These are phyloP conservation scores for Probosciger aterrimus DNA, from an alignment of 2,113 vertebrate genomes.

Conservation along the genomic window DNA sequence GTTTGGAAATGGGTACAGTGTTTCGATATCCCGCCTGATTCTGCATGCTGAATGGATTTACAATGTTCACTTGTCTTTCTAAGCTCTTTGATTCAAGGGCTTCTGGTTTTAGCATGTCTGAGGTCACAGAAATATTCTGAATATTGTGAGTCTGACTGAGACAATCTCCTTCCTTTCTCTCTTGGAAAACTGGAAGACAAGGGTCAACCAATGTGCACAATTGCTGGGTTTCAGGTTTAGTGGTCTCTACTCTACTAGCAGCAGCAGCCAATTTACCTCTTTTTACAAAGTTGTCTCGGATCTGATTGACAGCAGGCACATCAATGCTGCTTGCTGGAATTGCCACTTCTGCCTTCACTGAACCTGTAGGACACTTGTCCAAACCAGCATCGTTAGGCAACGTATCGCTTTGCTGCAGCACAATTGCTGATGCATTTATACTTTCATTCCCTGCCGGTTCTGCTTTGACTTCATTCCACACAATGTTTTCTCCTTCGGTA, in stretches of 20 bases:
- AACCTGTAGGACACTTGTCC: conserved; percentile 3
- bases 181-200: conserved; percentile 70
- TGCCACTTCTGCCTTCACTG: conserved; percentile 59
- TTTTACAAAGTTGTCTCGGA: conserved; percentile 62
- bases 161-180: conserved; percentile 59
- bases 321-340: conserved; percentile 49
- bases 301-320: conserved; percentile 62
- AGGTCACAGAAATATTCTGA: conserved; percentile 60
- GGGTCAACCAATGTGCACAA: conserved; percentile 43
- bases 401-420: conserved; percentile 18
- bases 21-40: conserved; percentile 67
- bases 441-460: conserved; percentile 48
- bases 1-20: conserved; percentile 66
- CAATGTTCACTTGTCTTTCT: conserved; percentile 67
- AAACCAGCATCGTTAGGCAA: conserved; percentile 5
- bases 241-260: conserved; percentile 1
- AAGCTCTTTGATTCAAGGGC: conserved; percentile 66
- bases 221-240: conserved; percentile 34
- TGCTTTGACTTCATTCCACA: conserved; percentile 55
- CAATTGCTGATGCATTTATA: not conserved
- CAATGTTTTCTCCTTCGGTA: not conserved
- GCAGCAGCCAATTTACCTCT: conserved; percentile 54
- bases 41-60: conserved; percentile 68
- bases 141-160: conserved; percentile 50
- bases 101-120: conserved; percentile 67